These are phyloP conservation scores for Pelobates cultripes DNA, from an alignment of 2,797 vertebrate species.

Conservation along the genomic window DNA sequence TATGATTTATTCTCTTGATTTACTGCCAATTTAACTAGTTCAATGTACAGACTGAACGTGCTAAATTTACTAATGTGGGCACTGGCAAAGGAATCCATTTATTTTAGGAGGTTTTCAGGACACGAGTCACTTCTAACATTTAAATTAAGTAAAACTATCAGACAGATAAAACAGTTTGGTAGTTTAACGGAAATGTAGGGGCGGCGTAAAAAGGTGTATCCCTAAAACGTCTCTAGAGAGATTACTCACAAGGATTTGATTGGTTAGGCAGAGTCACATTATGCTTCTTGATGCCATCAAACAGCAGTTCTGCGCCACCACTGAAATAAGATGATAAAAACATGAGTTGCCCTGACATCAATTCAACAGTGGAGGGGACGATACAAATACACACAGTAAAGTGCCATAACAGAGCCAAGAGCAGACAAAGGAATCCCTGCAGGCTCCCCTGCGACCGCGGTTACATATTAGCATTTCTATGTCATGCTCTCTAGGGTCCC, in stretches of 20 bases:
- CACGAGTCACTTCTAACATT: no score
- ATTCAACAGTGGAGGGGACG: constrained; percentile 19
- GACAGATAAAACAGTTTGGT: no score
- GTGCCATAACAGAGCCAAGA: constrained; percentile 18
- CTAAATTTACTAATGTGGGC: no score
- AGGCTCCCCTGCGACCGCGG: constrained; percentile 35
- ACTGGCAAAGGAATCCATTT: no score
- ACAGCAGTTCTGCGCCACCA: constrained; percentile 93
- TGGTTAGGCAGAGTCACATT: constrained; percentile 86
- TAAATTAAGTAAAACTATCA: no score
- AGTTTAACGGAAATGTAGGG: no score
- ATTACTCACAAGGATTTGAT: constrained; percentile 90
- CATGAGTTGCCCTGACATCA: constrained; percentile 51
- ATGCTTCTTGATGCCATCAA: constrained; percentile 88
- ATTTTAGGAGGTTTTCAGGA: no score
- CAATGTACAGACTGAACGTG: no score
- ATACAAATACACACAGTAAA: constrained; percentile 6
- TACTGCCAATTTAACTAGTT: no score
- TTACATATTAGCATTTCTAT: constrained; percentile 48
- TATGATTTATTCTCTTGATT: no score
- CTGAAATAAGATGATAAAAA: constrained; percentile 71
- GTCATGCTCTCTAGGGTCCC: constrained; percentile 46
- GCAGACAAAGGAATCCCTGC: constrained; percentile 50
- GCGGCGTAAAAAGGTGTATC: no score
- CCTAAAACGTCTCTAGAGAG: neutral